phyloP scores from a whole-genome alignment of 1,140 invertebrate genomes.

The Hycleus cichorii region DNA sequence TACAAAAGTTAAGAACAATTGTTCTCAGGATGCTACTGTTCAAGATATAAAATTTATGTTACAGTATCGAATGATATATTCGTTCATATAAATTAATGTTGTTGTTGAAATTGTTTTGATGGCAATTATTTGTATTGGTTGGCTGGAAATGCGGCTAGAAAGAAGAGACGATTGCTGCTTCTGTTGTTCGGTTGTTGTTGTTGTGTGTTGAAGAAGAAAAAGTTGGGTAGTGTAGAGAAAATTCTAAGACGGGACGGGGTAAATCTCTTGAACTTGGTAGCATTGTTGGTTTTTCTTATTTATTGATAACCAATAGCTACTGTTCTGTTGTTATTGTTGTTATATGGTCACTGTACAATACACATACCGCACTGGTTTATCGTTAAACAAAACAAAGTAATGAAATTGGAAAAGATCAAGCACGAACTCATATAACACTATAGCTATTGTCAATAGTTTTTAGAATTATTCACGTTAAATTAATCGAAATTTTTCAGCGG shows the following conservation, averaged over 20 bases:
- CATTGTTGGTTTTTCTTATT: slow-evolving; percentile 37
- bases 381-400: no score
- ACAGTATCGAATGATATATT: slow-evolving; percentile 20
- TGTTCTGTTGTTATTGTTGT: slow-evolving; percentile 6
- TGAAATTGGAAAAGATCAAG: no score
- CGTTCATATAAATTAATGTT: no score
- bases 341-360: no score
- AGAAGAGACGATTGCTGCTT: slow-evolving; percentile 1
- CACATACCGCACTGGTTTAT: no score
- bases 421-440: no score
- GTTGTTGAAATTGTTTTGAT: slow-evolving; percentile 15
- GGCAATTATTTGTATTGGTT: slow-evolving; percentile 12
- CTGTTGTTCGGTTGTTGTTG: no score
- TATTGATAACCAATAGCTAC: slow-evolving; percentile 38
- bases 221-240: slow-evolving; percentile 12
- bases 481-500: no score
- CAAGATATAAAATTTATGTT: slow-evolving; percentile 33
- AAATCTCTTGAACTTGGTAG: slow-evolving; percentile 17
- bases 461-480: no score
- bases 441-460: no score
- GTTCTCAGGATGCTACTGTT: slow-evolving; percentile 36
- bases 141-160: neutral
- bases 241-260: slow-evolving; percentile 32
- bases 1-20: slow-evolving; percentile 29
- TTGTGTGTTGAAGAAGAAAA: no score